Conservation (phyloP, 1,140 invertebrate genomes). For the Trichomalopsis sarcophagae region DNA sequence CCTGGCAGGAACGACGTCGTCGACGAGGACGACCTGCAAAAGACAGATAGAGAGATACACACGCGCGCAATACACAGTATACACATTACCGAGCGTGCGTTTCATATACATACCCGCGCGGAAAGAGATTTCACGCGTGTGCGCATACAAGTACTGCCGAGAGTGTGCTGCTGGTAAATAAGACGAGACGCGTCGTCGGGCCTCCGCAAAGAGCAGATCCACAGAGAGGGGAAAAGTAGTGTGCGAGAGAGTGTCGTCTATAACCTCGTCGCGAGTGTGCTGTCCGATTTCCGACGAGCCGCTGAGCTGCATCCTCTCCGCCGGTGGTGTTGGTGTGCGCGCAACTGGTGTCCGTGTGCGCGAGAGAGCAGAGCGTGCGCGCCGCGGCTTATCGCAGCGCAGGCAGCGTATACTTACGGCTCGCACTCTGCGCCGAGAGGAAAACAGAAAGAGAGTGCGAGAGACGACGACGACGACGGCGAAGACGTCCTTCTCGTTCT, state of each 20-base stretch:
- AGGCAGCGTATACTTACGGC: too few species aligned
- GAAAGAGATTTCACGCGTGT: neutral
- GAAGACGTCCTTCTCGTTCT: neutral
- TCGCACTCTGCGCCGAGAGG: neutral
- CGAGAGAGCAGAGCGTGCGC: neutral
- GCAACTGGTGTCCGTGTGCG: constrained; percentile 9
- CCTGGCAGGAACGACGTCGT: neutral
- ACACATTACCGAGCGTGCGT: too few species aligned
- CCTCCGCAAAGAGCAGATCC: neutral
- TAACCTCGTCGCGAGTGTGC: neutral
- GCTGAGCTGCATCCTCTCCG: neutral
- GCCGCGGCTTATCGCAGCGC: constrained; percentile 6
- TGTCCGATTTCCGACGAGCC: neutral
- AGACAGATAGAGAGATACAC: neutral
- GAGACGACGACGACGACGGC: neutral
- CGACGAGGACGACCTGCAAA: neutral
- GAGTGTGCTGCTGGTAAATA: constrained; percentile 2
- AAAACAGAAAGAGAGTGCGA: neutral
- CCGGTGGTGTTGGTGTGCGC: constrained; percentile 3
- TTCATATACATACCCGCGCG: too few species aligned
- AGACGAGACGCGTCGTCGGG: neutral
- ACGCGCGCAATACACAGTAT: neutral
- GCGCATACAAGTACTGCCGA: neutral
- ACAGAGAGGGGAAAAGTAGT: neutral
- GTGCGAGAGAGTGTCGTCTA: neutral